These are phyloP conservation scores for Drosophila basisetae DNA, from an alignment of 2,888 invertebrate species.

Conservation along the genomic window DNA sequence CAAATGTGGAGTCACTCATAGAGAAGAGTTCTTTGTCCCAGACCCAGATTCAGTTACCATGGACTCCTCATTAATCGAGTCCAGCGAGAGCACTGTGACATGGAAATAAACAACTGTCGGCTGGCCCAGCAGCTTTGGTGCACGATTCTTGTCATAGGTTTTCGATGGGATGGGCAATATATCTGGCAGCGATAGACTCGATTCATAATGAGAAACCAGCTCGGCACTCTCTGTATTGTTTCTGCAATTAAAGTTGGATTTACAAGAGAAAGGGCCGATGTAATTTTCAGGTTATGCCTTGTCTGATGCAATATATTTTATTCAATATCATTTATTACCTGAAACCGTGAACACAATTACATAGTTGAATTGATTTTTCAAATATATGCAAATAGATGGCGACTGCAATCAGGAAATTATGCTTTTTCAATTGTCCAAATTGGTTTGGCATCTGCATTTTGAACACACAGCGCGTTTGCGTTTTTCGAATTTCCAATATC, in stretches of 20 bases:
- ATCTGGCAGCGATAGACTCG: slow-evolving; percentile 92
- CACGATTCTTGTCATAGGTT: slow-evolving; percentile 95
- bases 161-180: slow-evolving; percentile 94
- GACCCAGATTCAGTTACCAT: slow-evolving; percentile 86
- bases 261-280: background rate
- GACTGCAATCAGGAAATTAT: slow-evolving; percentile 71
- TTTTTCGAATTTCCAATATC: slow-evolving; percentile 32
- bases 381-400: slow-evolving; percentile 77
- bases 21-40: background rate
- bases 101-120: slow-evolving; percentile 96
- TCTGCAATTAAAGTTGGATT: slow-evolving; percentile 45
- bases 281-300: slow-evolving; percentile 30
- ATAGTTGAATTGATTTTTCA: slow-evolving; percentile 83
- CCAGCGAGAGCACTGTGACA: slow-evolving; percentile 94
- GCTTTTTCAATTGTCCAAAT: slow-evolving; percentile 68
- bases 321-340: slow-evolving; percentile 62
- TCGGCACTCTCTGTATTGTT: slow-evolving; percentile 85
- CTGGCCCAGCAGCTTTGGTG: slow-evolving; percentile 93
- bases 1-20: background rate
- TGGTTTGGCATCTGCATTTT: slow-evolving; percentile 72
- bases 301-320: slow-evolving; percentile 61
- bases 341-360: slow-evolving; percentile 84
- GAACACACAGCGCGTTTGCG: slow-evolving; percentile 51
- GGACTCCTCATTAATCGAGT: slow-evolving; percentile 98
- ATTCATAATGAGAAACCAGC: slow-evolving; percentile 86